Base-by-base conservation (phyloP, 2,113 vertebrate species). In the Myotis lucifugus region DNA sequence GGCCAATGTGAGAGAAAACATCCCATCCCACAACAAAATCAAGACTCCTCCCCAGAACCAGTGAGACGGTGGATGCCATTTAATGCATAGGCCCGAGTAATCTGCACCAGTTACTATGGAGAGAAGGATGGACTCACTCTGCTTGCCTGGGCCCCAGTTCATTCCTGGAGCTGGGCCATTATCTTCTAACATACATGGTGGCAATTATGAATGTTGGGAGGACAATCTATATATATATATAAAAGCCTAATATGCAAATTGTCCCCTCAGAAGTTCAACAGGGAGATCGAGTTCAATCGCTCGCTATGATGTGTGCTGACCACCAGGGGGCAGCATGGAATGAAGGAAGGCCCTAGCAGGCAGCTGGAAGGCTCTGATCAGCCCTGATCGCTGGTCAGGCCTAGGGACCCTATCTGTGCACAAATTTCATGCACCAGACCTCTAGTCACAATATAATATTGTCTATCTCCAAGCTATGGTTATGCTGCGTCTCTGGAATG, bases 401-500 rank as follows among this genome's bases (percentile, higher is more conserved):
- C 40, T 40, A 40, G 40, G 40, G 40, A 40, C 40, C 40, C 40
- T 40, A 40, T 40, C 40, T 40, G 40, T 40, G 40, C 40, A 40
- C 40, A 40, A 40, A 40, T 40, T 40, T 40, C 40, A 40, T 46
- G 46, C 46, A 46, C 46, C 46, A 46, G 7, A 10, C 46, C 46
- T 46, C 46, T 46, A 10, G 46, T 46, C 72, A 92, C 34, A 66
- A 2, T 46, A 32, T n/a, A 85, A 56, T 54, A 13, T 19, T 91
- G n/a, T 25, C 40, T 78, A 34, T 87, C 4, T 85, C 37, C 19
- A 90, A 67, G 40, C 32, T 40, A 34, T 37, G 9, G 69, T 73
- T 78, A 69, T 88, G 34, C n/a, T 94, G 34, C 13, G 23, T 90
- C 21, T 93, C 64, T 79, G 48, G 61, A 82, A 77, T 29, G 90